phyloP scores from a whole-genome alignment of 2,113 vertebrate species.

The Sylvilagus bachmani region DNA sequence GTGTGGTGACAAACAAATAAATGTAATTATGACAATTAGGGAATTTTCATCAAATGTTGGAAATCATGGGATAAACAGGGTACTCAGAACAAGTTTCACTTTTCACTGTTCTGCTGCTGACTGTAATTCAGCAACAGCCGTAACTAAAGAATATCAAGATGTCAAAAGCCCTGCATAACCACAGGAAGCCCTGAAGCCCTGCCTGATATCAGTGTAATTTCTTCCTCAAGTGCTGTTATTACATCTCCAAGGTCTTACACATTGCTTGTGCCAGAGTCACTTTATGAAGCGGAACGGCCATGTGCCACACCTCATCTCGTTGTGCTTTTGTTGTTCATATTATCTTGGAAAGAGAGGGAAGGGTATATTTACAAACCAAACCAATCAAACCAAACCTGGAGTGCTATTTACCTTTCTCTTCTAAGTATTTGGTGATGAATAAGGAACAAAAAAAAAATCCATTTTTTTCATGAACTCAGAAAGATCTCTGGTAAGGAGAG shows the following conservation, averaged over 20 bases:
- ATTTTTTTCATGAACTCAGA: background rate
- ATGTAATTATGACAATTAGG: background rate
- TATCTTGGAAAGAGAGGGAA: background rate
- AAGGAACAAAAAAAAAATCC: conserved; percentile 27
- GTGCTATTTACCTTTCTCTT: background rate
- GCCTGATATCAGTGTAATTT: background rate
- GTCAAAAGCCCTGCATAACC: background rate
- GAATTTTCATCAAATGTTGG: background rate
- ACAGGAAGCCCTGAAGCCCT: background rate
- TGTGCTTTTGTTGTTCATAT: background rate
- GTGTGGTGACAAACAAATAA: background rate
- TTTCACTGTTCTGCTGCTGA: background rate
- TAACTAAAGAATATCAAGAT: background rate
- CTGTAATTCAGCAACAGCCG: background rate
- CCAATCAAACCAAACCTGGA: background rate
- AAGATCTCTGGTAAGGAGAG: background rate
- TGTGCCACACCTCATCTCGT: fast-evolving
- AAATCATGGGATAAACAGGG: background rate
- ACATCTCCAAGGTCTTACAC: background rate
- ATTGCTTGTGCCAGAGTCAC: background rate
- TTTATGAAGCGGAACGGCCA: background rate
- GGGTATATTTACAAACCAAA: background rate
- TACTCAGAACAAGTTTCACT: background rate
- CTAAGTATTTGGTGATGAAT: background rate
- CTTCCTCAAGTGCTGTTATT: background rate